Evolutionary conservation across 2,888 invertebrate species (phyloP).

Genomic region (Microctonus brassicae): DNA sequence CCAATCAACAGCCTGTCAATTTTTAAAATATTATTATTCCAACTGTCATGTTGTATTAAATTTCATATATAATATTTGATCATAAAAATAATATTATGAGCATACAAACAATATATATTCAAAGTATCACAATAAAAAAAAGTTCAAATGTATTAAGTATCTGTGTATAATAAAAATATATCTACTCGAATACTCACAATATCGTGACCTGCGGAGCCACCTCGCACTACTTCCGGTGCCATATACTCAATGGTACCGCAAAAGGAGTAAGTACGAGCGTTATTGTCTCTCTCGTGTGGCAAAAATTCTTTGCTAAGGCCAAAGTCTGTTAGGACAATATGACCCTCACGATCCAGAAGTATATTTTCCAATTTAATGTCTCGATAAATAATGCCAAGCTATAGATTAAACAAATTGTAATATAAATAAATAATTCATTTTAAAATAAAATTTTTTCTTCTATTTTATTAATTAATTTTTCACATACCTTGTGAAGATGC

Average conservation of each 20-base stretch:
- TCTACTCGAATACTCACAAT: slow-evolving; percentile 93
- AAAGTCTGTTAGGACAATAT: slow-evolving; percentile 97
- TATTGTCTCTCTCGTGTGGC: slow-evolving; percentile 75
- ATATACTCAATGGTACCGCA: slow-evolving; percentile 99
- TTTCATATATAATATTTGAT: too few species aligned
- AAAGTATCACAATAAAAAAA: too few species aligned
- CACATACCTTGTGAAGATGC: slow-evolving; percentile 89
- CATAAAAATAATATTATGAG: too few species aligned
- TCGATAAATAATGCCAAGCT: slow-evolving; percentile 97
- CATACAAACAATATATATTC: too few species aligned
- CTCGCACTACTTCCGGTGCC: slow-evolving; percentile 88
- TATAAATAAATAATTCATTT: not conserved
- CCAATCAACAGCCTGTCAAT: slow-evolving; percentile 92
- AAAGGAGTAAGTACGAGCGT: slow-evolving; percentile 93
- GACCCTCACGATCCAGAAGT: slow-evolving; percentile 92
- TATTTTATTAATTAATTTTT: not conserved
- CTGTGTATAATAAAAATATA: too few species aligned
- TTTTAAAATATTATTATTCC: too few species aligned
- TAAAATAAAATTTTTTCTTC: not conserved
- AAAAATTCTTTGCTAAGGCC: slow-evolving; percentile 96
- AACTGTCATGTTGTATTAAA: too few species aligned
- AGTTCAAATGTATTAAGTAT: too few species aligned
- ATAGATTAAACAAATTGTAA: slow-evolving; percentile 43
- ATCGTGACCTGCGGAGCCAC: slow-evolving; percentile 92
- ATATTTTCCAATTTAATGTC: slow-evolving; percentile 99